A percentile compares a stretch with the other conserved stretches of the same genome.
Evolutionary conservation across 2,797 vertebrate species (phyloP).

Genomic region (Poecilia picta): DNA sequence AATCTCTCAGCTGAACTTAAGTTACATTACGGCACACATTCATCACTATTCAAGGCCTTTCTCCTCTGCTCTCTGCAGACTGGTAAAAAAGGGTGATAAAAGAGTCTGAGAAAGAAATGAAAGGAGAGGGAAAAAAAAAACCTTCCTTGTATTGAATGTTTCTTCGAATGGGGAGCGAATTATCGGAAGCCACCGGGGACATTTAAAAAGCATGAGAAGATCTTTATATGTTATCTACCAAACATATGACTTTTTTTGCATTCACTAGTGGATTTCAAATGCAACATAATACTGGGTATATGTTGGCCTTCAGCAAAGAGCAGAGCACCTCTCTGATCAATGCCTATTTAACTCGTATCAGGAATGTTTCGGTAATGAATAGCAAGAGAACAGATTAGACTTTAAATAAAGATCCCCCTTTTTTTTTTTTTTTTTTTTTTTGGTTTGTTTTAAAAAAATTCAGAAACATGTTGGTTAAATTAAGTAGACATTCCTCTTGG

Average conservation of each 20-base stretch:
- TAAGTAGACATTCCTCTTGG: constrained; percentile 5
- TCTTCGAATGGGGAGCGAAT: constrained; percentile 50
- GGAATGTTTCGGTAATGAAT: constrained; percentile 40
- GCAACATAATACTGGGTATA: constrained; percentile 42
- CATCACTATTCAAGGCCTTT: constrained; percentile 60
- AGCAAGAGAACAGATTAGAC: constrained; percentile 24
- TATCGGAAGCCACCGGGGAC: constrained; percentile 50
- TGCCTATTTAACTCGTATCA: constrained; percentile 48
- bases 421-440: constrained; percentile 7
- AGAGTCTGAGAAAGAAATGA: constrained; percentile 36
- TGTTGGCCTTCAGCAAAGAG: constrained; percentile 50
- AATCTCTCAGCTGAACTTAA: constrained; percentile 53
- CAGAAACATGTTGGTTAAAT: constrained; percentile 17
- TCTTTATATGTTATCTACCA: constrained; percentile 39
- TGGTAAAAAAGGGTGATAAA: background rate
- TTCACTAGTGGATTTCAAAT: constrained; percentile 20
- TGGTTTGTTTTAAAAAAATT: background rate
- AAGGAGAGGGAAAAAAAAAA: constrained; percentile 26
- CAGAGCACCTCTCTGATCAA: constrained; percentile 31
- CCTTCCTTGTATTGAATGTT: constrained; percentile 42
- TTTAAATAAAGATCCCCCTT: background rate
- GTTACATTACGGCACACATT: constrained; percentile 48
- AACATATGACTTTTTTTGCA: constrained; percentile 54
- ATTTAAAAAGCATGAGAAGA: constrained; percentile 40
- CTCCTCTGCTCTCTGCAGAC: constrained; percentile 32